These are phyloP conservation scores for Calidris pygmaea DNA, from an alignment of 2,113 vertebrate species.

Conservation along the genomic window DNA sequence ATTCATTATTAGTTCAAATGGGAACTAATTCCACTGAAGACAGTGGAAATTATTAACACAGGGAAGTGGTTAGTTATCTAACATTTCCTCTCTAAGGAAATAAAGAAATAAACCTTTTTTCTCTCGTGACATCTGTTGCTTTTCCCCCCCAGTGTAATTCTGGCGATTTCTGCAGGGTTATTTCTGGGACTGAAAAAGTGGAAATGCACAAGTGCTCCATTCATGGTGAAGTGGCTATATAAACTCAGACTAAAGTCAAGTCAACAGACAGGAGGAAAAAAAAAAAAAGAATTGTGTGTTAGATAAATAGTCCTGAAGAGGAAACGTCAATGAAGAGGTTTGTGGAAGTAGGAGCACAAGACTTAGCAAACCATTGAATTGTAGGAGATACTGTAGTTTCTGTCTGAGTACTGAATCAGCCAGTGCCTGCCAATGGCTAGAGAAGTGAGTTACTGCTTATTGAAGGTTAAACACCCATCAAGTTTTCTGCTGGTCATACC, in stretches of 20 bases:
- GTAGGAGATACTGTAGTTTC: background rate
- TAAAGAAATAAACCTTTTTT: background rate
- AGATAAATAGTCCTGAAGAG: slow-evolving; percentile 21
- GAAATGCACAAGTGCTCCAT: slow-evolving; percentile 1
- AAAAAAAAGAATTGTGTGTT: background rate
- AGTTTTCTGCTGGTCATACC: background rate
- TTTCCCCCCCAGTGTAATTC: background rate
- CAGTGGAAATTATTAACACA: background rate
- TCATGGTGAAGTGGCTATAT: slow-evolving; percentile 1
- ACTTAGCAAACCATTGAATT: background rate
- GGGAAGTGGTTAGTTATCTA: background rate
- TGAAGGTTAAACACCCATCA: background rate
- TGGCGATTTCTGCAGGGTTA: background rate
- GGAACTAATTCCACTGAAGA: background rate
- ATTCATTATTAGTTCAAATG: background rate
- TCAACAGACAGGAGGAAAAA: background rate
- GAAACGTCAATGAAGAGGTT: background rate
- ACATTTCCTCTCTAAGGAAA: background rate
- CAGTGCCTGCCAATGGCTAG: background rate
- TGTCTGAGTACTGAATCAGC: background rate
- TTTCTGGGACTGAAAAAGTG: background rate
- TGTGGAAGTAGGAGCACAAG: background rate
- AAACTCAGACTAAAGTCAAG: slow-evolving; percentile 4
- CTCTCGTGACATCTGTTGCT: background rate
- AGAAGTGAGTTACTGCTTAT: background rate